These are phyloP conservation scores for Maniola hyperantus DNA, from an alignment of 2,888 invertebrate genomes.

Conservation along the genomic window DNA sequence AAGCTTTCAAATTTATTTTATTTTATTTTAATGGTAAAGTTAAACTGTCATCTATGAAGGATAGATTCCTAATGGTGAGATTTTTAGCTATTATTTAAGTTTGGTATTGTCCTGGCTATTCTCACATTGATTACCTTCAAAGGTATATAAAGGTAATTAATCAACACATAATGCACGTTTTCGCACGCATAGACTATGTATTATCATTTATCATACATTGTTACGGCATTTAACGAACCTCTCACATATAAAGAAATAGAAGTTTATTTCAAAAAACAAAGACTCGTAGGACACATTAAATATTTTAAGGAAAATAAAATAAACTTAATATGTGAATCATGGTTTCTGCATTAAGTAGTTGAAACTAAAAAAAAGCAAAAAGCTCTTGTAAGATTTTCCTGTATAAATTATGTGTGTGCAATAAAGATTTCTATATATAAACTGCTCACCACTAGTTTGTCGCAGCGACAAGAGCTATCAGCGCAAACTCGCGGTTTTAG, in stretches of 20 bases:
- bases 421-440: too few relatives aligned
- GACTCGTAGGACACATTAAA: too few relatives aligned
- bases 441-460: too few relatives aligned
- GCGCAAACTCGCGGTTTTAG: too few relatives aligned
- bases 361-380: too few relatives aligned
- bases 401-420: too few relatives aligned
- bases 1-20: too few relatives aligned
- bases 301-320: too few relatives aligned
- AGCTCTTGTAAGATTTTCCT: too few relatives aligned
- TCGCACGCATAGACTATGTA: neutral
- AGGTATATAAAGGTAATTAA: neutral
- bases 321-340: too few relatives aligned
- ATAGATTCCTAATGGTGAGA: slow-evolving; percentile 21
- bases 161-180: slow-evolving; percentile 5
- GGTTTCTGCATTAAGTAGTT: too few relatives aligned
- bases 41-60: slow-evolving; percentile 14
- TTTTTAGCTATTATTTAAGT: slow-evolving; percentile 18
- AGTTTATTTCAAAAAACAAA: neutral
- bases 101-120: slow-evolving; percentile 20
- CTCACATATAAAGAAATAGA: neutral
- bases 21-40: neutral
- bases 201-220: neutral
- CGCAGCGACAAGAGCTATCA: too few relatives aligned
- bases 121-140: slow-evolving; percentile 5
- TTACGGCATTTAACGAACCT: neutral